Evolutionary conservation across 2,113 vertebrate species (phyloP).

Genomic region (Plecotus auritus): DNA sequence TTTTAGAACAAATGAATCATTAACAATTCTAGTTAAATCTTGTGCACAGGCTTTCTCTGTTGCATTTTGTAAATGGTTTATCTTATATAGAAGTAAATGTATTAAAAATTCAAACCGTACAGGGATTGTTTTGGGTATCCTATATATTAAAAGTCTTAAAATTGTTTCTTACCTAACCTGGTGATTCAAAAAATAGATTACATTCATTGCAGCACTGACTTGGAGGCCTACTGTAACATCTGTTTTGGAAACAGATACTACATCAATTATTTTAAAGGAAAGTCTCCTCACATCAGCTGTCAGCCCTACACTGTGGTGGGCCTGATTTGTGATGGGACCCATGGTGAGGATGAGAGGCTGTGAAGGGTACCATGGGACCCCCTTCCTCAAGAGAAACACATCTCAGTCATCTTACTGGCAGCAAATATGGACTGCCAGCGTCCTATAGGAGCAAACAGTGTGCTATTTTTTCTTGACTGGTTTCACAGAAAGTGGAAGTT

Average conservation of each 20-base stretch:
- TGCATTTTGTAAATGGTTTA: constrained; percentile 4
- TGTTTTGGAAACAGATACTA: not conserved
- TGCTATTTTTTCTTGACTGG: not conserved
- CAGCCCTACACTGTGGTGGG: not conserved
- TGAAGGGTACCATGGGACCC: not conserved
- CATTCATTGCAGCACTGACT: not conserved
- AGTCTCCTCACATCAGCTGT: not conserved
- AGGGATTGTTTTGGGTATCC: not conserved
- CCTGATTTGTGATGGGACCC: not conserved
- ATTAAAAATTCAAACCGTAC: constrained; percentile 16
- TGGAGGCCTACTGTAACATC: not conserved
- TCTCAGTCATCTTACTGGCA: not conserved
- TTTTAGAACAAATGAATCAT: constrained; percentile 1
- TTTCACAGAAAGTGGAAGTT: constrained; percentile 37
- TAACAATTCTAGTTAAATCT: constrained; percentile 27
- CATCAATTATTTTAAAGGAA: not conserved
- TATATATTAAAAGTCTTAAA: constrained; percentile 13
- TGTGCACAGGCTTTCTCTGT: not conserved
- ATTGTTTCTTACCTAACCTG: not conserved
- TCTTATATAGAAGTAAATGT: not conserved
- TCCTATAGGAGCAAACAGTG: not conserved
- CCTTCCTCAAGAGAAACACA: not conserved
- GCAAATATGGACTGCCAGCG: not conserved
- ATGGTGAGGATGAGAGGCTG: not conserved
- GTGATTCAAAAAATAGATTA: constrained; percentile 23